These are phyloP conservation scores for Thaleichthys pacificus DNA, from an alignment of 2,797 vertebrate genomes.

Conservation along the genomic window DNA sequence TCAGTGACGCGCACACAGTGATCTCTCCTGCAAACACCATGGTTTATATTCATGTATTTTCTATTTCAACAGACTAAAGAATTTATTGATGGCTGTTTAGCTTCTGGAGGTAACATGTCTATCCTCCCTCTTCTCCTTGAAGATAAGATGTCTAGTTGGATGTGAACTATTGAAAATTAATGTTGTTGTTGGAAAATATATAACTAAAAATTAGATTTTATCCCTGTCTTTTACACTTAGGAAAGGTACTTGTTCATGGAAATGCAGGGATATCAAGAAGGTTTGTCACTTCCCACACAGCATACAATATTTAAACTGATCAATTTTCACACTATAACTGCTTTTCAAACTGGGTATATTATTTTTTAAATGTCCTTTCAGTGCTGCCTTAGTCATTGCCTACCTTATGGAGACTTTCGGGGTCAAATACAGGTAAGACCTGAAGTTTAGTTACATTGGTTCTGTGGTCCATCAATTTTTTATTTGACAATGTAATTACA, in stretches of 20 bases:
- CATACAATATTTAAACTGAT: neutral
- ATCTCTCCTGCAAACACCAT: neutral
- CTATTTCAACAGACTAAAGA: constrained; percentile 88
- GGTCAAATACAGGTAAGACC: constrained; percentile 93
- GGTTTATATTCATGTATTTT: neutral
- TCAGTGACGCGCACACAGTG: neutral
- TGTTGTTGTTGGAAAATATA: neutral
- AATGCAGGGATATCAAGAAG: constrained; percentile 99
- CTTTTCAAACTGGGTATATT: too few species aligned
- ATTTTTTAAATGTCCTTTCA: constrained; percentile 43
- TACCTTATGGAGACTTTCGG: constrained; percentile 99
- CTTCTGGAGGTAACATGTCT: constrained; percentile 84
- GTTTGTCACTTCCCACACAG: constrained; percentile 60
- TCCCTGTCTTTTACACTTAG: constrained; percentile 62
- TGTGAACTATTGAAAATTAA: neutral
- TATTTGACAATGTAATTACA: too few species aligned
- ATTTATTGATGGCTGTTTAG: constrained; percentile 97
- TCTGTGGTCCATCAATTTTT: too few species aligned
- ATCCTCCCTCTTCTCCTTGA: too few species aligned
- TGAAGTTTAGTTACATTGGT: too few species aligned
- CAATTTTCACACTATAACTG: neutral
- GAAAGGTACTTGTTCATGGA: constrained; percentile 97
- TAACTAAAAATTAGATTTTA: neutral
- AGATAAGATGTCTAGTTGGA: neutral
- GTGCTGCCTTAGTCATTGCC: constrained; percentile 94